Percentiles rank a stretch among this genome's conserved stretches.
Evolutionary conservation across 2,113 vertebrate species (phyloP).

Genomic region (Carettochelys insculpta): DNA sequence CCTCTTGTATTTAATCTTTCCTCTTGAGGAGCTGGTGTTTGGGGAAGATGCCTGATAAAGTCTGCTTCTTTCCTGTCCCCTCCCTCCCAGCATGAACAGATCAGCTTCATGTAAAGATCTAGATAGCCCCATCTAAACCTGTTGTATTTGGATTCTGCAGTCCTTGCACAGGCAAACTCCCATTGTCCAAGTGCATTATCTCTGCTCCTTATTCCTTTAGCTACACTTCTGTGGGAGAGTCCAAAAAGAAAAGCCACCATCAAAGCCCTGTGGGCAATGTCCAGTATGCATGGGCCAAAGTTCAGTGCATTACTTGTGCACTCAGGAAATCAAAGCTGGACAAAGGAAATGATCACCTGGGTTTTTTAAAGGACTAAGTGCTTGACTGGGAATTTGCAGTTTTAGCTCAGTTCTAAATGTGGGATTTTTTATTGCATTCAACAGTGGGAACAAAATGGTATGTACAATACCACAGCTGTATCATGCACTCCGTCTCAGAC

Average conservation of each 20-base stretch:
- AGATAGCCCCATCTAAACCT: background rate
- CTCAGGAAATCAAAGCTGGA: conserved; percentile 39
- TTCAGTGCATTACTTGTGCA: conserved; percentile 24
- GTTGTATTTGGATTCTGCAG: fast-evolving
- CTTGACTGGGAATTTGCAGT: conserved; percentile 15
- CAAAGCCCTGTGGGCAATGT: conserved; percentile 26
- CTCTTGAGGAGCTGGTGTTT: background rate
- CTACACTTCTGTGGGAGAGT: background rate
- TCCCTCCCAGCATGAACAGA: fast-evolving
- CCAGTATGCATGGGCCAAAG: conserved; percentile 9
- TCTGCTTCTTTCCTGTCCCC: background rate
- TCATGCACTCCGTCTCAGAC: fast-evolving
- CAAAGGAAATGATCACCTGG: conserved; percentile 35
- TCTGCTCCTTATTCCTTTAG: conserved; percentile 37
- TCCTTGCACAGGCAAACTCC: background rate
- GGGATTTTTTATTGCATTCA: background rate
- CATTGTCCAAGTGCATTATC: background rate
- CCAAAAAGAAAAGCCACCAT: conserved; percentile 3
- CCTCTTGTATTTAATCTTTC: background rate
- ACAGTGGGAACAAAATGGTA: background rate
- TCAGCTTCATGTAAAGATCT: background rate
- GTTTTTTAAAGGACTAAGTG: conserved; percentile 2
- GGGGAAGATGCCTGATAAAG: background rate
- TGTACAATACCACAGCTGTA: fast-evolving
- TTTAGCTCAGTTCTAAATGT: background rate